These are phyloP conservation scores for Polymixis lichenea DNA, from an alignment of 2,888 invertebrate species.

Conservation along the genomic window DNA sequence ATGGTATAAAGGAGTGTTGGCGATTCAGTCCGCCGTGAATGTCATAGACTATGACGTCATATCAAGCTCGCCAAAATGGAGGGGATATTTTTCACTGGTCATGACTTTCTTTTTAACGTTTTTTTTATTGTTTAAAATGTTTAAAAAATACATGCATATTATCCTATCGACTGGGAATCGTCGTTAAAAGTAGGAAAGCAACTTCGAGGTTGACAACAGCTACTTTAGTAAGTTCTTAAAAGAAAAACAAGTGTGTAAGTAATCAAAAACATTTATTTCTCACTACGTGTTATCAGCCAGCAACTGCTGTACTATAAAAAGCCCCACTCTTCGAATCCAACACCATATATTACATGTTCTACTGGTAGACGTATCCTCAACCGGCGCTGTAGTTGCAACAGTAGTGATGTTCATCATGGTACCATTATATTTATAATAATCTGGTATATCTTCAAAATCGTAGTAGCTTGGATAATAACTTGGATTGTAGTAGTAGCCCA, in stretches of 20 bases:
- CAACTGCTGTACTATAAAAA: conserved; percentile 79
- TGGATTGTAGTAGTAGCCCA: conserved; percentile 56
- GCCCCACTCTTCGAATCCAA: conserved; percentile 76
- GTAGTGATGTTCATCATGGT: conserved; percentile 31
- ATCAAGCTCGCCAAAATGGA: too few relatives aligned
- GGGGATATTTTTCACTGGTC: too few relatives aligned
- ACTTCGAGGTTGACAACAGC: background rate
- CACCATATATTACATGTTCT: conserved; percentile 78
- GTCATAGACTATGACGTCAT: too few relatives aligned
- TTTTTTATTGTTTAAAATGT: too few relatives aligned
- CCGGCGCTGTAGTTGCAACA: background rate
- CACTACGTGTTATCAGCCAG: conserved; percentile 73
- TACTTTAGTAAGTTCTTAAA: background rate
- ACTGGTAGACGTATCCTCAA: conserved; percentile 26
- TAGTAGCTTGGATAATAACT: conserved; percentile 50
- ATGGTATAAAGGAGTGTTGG: too few relatives aligned
- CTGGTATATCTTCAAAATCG: conserved; percentile 45
- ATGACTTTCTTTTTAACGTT: too few relatives aligned
- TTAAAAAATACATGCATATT: too few relatives aligned
- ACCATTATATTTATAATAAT: conserved; percentile 3
- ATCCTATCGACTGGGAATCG: background rate
- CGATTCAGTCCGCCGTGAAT: too few relatives aligned
- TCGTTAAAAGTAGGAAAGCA: background rate
- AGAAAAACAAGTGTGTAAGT: background rate
- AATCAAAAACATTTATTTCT: background rate